Conservation (phyloP, 2,797 vertebrate species). For the Lepus townsendii region DNA sequence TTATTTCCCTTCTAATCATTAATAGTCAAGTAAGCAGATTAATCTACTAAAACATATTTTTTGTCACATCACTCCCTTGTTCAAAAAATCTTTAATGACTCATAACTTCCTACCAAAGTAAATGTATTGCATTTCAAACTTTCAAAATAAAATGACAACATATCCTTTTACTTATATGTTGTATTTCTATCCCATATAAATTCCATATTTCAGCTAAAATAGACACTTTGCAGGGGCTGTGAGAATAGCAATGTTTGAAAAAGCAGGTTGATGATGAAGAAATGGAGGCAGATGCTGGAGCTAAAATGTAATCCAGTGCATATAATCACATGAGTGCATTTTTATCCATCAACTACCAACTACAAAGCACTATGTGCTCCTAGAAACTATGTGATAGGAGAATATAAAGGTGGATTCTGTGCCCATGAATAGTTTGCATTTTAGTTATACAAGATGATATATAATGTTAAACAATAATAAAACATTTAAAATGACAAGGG, state of each 20-base stretch:
- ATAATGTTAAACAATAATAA: slow-evolving; percentile 40
- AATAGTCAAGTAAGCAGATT: not conserved
- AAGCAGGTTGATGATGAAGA: not conserved
- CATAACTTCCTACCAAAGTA: not conserved
- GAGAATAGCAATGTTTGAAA: not conserved
- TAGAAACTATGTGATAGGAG: not conserved
- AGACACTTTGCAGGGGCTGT: not conserved
- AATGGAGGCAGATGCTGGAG: slow-evolving; percentile 25
- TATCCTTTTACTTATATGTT: not conserved
- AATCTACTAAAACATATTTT: not conserved
- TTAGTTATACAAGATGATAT: slow-evolving; percentile 2
- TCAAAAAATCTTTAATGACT: slow-evolving; percentile 18
- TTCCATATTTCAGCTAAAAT: not conserved
- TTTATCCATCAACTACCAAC: slow-evolving; percentile 27
- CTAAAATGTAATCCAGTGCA: not conserved
- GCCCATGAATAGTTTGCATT: not conserved
- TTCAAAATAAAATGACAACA: not conserved
- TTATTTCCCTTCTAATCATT: not conserved
- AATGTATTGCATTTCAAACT: not conserved
- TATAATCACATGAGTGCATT: not conserved
- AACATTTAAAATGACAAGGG: slow-evolving; percentile 1
- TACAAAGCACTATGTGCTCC: not conserved
- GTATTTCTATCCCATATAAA: not conserved
- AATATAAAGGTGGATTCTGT: not conserved
- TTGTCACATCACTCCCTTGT: not conserved